Base-by-base conservation (phyloP, 2,888 invertebrate genomes). In the Agonopterix alstromeriana region DNA sequence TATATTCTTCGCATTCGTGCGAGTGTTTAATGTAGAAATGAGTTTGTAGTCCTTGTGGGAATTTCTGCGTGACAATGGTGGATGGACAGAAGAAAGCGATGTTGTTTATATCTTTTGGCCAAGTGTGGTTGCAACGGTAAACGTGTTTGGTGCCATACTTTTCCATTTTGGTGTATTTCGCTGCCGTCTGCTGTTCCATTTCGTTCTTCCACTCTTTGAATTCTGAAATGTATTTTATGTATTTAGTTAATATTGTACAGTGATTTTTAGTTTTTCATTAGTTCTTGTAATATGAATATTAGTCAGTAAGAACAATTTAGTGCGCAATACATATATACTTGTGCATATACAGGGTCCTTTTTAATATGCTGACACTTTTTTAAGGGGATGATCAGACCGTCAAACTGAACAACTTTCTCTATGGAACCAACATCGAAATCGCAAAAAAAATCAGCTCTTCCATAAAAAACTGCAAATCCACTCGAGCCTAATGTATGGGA, bases 1-100 rank as follows among this genome's bases (percentile, higher is more conserved):
- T 14, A 45, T 77, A 78, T 0, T 56, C 43, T 0, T 51, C 17
- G 3, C 48, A 52, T 0, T 2, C 10, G 44, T 84, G 83, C 0
- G 70, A 74, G 35, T 85, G 85, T 1, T 66, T 51, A 12, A 67
- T 76, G 35, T 69, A 76, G 53, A 69, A 82, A 11, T 69, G 67
- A 0, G 78, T 72, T 48, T 81, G 77, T 2, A 72, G 55, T 0
- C 81, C 81, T 45, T 73, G 77, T 0, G 67, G 42, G 11, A 70
- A 65, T 35, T 73, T 70, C 38, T 72, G 70, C 0, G 66, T 52
- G 0, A 65, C 56, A 3, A 84, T 60, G 0, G 65, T 55, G 0
- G 84, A 70, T 0, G 84, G 84, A 27, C 85, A 85, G 3, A 76
- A 48, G 0, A 53, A 12, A 0, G 53, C 35, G 0, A 52, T 10